Base-by-base conservation (phyloP, 2,888 invertebrate species). In the Stenotaenia linearis region DNA sequence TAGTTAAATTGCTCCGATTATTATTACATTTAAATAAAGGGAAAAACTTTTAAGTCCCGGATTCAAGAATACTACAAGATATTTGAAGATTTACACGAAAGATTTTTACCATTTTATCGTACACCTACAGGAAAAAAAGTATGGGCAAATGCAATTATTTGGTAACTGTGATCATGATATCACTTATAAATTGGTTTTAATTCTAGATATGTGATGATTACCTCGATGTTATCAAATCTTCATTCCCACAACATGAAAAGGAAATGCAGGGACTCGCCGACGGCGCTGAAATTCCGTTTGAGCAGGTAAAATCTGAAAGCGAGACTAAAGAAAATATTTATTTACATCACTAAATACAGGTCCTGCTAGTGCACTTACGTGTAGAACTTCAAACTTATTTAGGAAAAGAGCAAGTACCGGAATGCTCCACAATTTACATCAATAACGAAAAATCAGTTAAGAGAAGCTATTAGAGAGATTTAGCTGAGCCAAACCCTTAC, bases 181-280 rank as follows among this genome's bases (percentile, higher is more conserved):
- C 6, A 15, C 2, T 23, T 2, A 3, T 18, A 56, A 2, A 7
- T 1, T 56, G 6, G 21, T 56, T 56, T 18, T 15, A 2, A n/a
- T 75, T 61, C 4, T 95, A 93, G 80, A 90, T 91, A 0, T 96
- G 94, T 84, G 92, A 94, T 30, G 91, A 90, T 79, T 94, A 93
- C 0, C 87, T 95, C 74, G 88, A 88, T 3, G 89, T 89, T 81
- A 91, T 92, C 82, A 90, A 90, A 83, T 86, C 88, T 77, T 90
- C 91, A 83, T 95, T 90, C 86, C 95, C 95, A 0, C 92, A 94
- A 84, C 95, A 95, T 84, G 88, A 95, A 1, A 89, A 91, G 81
- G 96, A 96, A 86, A 88, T 96, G 56, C 90, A 93, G 85, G 96
- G 95, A 7, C 90, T 92, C n/a, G 93, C 95, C 7, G 93, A 94